Evolutionary conservation across 1,140 invertebrate species (phyloP).

Genomic region (Mylabris phalerata): DNA sequence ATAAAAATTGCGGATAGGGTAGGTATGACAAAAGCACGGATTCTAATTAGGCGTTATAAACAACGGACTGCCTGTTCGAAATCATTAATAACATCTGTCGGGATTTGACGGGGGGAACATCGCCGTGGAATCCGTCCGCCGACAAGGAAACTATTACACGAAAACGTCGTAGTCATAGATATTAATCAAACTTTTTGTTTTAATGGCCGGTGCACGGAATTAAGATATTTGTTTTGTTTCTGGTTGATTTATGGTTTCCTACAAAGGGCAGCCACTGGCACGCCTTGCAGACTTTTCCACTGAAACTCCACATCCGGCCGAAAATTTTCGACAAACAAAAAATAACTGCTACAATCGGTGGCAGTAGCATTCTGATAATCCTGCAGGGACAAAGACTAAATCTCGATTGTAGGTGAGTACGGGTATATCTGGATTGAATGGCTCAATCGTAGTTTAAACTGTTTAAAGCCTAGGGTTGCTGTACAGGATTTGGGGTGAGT

Average conservation of each 20-base stretch:
- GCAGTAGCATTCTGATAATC: no score
- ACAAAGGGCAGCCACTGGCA: no score
- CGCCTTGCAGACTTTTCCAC: no score
- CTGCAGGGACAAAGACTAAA: neutral
- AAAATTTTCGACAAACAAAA: no score
- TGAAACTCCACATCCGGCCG: no score
- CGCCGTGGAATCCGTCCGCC: constrained; percentile 13
- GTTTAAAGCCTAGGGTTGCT: constrained; percentile 7
- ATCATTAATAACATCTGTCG: constrained; percentile 25
- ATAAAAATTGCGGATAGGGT: neutral
- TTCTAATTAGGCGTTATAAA: constrained; percentile 4
- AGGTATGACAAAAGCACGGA: neutral
- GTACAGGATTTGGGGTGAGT: neutral
- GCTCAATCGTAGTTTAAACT: constrained; percentile 15
- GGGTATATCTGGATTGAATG: constrained; percentile 2
- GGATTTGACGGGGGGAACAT: constrained; percentile 12
- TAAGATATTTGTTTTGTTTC: constrained; percentile 24
- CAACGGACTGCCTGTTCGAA: constrained; percentile 3
- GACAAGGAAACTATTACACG: constrained; percentile 19
- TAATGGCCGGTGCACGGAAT: constrained; percentile 20
- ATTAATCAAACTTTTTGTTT: constrained; percentile 27
- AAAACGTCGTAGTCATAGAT: constrained; percentile 14
- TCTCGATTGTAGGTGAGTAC: constrained; percentile 2
- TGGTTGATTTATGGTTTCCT: constrained; percentile 10
- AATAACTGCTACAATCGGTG: no score